Percentiles rank a stretch among this genome's conserved stretches.
phyloP scores from a whole-genome alignment of 1,140 invertebrate species.

The Drosophila elegans region DNA sequence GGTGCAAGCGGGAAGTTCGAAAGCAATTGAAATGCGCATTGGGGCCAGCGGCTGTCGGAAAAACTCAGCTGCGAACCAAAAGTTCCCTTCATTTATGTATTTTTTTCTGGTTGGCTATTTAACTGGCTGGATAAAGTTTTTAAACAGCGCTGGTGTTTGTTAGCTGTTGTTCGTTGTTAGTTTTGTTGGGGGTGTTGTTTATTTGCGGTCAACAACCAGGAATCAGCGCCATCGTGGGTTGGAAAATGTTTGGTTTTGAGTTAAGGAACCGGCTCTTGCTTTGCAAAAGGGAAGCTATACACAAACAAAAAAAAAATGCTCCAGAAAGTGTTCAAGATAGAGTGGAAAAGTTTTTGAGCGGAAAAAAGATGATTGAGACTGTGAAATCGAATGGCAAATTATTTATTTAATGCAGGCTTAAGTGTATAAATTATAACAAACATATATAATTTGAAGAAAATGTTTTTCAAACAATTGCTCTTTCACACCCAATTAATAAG shows the following conservation, averaged over 20 bases:
- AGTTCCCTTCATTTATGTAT: constrained; percentile 35
- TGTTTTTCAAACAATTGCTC: too few species aligned
- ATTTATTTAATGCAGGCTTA: not conserved
- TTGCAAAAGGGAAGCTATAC: constrained; percentile 2
- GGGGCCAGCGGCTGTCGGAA: constrained; percentile 67
- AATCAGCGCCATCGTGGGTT: constrained; percentile 24
- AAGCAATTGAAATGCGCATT: constrained; percentile 76
- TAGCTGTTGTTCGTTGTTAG: constrained; percentile 64
- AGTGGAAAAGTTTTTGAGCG: constrained; percentile 15
- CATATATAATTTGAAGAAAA: too few species aligned
- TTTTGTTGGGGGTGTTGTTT: constrained; percentile 56
- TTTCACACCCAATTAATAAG: too few species aligned
- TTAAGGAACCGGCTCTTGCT: constrained; percentile 28
- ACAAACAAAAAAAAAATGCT: not conserved
- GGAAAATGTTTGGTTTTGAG: constrained; percentile 28
- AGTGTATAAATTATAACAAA: too few species aligned
- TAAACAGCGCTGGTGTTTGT: constrained; percentile 66
- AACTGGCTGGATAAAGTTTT: constrained; percentile 66
- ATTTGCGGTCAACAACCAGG: constrained; percentile 69
- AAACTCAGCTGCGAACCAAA: constrained; percentile 62
- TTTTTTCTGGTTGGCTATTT: constrained; percentile 44
- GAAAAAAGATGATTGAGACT: constrained; percentile 11
- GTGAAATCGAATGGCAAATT: constrained; percentile 6
- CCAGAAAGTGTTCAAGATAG: constrained; percentile 14
- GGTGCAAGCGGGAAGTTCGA: constrained; percentile 19